phyloP scores from a whole-genome alignment of 2,888 invertebrate genomes.

The Macrosoma leucophasiata region DNA sequence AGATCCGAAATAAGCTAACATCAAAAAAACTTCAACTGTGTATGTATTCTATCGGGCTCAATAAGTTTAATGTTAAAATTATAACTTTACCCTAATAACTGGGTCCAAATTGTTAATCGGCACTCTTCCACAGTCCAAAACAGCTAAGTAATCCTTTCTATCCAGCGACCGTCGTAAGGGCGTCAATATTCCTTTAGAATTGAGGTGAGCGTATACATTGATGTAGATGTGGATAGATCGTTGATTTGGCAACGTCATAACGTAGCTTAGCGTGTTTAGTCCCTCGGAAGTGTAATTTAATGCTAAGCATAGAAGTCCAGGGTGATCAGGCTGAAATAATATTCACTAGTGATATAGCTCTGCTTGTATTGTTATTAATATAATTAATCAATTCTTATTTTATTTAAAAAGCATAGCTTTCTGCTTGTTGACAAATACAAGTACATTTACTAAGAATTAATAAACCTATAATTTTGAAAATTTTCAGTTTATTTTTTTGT shows the following conservation, averaged over 20 bases:
- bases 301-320: conserved; percentile 43
- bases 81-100: conserved; percentile 55
- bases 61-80: too few relatives aligned
- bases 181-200: conserved; percentile 44
- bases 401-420: too few relatives aligned
- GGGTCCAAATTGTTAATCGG: conserved; percentile 68
- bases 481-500: too few relatives aligned
- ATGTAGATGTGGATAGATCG: conserved; percentile 45
- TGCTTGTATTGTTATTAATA: too few relatives aligned
- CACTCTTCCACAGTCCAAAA: conserved; percentile 60
- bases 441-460: too few relatives aligned
- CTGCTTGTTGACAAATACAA: too few relatives aligned
- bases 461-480: too few relatives aligned
- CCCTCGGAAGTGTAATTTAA: conserved; percentile 49
- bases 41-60: too few relatives aligned
- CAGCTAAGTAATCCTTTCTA: conserved; percentile 41
- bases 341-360: neutral
- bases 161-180: conserved; percentile 45
- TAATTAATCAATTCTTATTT: too few relatives aligned
- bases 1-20: too few relatives aligned
- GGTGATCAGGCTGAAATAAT: conserved; percentile 44
- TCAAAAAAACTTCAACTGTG: too few relatives aligned
- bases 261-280: conserved; percentile 48
- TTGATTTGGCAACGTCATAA: conserved; percentile 56
- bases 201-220: conserved; percentile 42